These are phyloP conservation scores for Hemicordylus capensis DNA, from an alignment of 2,113 vertebrate genomes.

Conservation along the genomic window DNA sequence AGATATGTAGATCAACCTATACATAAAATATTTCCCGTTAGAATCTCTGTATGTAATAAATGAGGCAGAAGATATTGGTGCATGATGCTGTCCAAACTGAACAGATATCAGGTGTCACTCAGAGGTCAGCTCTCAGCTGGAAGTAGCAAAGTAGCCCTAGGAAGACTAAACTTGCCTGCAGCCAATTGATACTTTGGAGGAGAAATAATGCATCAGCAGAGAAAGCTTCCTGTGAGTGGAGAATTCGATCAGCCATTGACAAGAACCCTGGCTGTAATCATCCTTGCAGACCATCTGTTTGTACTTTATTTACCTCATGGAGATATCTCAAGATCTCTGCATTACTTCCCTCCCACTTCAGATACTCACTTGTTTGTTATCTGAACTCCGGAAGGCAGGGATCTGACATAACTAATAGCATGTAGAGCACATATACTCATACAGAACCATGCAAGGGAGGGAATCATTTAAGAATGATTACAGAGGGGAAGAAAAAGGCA, in stretches of 20 bases:
- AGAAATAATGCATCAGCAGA: not conserved
- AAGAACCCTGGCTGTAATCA: not conserved
- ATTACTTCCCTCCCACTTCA: not conserved
- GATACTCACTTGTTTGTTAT: not conserved
- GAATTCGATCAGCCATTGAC: not conserved
- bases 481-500: not conserved
- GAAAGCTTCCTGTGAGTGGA: not conserved
- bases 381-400: slow-evolving; percentile 16
- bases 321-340: not conserved
- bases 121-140: slow-evolving; percentile 1
- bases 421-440: not conserved
- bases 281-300: not conserved
- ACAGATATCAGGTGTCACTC: not conserved
- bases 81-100: accelerated
- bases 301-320: not conserved
- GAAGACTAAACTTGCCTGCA: not conserved
- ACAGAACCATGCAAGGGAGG: not conserved
- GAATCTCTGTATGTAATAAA: not conserved
- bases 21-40: too few relatives aligned
- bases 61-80: not conserved
- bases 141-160: not conserved
- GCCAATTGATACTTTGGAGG: slow-evolving; percentile 7
- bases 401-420: not conserved
- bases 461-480: not conserved
- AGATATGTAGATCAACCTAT: not conserved